Evolutionary conservation across 2,888 invertebrate genomes (phyloP).

Genomic region (Chaetoderma sp.): DNA sequence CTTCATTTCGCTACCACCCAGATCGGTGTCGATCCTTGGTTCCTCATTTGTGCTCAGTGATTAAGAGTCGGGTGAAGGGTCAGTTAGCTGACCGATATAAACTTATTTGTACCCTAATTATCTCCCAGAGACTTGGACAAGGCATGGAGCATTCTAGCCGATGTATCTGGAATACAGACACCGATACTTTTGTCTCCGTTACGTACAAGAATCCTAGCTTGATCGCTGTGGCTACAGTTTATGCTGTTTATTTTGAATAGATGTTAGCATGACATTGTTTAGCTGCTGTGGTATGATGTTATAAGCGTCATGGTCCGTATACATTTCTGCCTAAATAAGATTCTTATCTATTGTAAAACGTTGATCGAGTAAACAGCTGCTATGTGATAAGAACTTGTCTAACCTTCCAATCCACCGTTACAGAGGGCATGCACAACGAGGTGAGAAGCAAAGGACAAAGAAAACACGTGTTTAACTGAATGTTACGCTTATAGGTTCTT

Average conservation of each 20-base stretch:
- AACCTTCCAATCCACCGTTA: no score
- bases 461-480: no score
- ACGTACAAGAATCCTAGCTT: constrained; percentile 47
- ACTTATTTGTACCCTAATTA: constrained; percentile 52
- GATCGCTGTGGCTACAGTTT: constrained; percentile 54
- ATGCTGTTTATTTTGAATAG: constrained; percentile 57
- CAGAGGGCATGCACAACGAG: no score
- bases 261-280: no score
- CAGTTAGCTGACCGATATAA: constrained; percentile 56
- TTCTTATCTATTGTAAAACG: no score
- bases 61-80: constrained; percentile 50
- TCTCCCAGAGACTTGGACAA: constrained; percentile 56
- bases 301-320: no score
- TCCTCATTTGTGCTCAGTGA: constrained; percentile 45
- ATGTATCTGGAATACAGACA: constrained; percentile 49
- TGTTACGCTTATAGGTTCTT: no score
- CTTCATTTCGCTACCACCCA: constrained; percentile 44
- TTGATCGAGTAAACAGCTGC: no score
- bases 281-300: no score
- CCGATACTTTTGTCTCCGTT: constrained; percentile 56
- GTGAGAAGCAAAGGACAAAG: no score
- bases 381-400: no score
- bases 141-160: constrained; percentile 55
- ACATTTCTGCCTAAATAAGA: no score
- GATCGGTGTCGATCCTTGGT: constrained; percentile 45